phyloP scores from a whole-genome alignment of 2,113 vertebrate species.

The Cinclus mexicanus region DNA sequence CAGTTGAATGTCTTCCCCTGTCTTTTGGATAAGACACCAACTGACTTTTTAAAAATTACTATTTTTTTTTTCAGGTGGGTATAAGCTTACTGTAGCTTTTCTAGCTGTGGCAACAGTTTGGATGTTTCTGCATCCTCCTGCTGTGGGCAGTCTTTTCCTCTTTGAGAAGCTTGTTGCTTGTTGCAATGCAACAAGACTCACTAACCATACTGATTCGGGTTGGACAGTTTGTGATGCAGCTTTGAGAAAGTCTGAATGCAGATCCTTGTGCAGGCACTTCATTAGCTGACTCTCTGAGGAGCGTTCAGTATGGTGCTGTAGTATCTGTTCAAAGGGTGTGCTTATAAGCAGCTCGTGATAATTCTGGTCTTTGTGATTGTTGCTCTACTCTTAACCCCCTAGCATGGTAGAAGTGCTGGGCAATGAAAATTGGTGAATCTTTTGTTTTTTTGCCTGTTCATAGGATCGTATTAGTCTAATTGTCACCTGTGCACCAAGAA shows the following conservation, averaged over 20 bases:
- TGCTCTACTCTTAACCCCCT: neutral
- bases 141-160: neutral
- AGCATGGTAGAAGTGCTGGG: neutral
- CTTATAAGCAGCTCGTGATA: neutral
- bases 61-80: neutral
- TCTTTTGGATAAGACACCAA: neutral
- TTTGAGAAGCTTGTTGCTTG: neutral
- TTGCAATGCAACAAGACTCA: neutral
- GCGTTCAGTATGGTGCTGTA: neutral
- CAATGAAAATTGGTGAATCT: neutral
- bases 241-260: neutral
- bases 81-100: neutral
- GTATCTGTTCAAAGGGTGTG: neutral
- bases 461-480: neutral
- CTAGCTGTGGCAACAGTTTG: neutral
- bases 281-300: neutral
- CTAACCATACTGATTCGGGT: neutral
- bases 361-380: neutral
- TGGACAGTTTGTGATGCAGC: neutral
- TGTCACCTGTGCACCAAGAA: neutral
- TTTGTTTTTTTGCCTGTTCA: neutral
- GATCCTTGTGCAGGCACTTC: neutral
- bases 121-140: neutral
- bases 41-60: neutral
- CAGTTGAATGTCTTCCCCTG: neutral